These are phyloP conservation scores for Protodeltote pygarga DNA, from an alignment of 2,888 invertebrate species.

Conservation along the genomic window DNA sequence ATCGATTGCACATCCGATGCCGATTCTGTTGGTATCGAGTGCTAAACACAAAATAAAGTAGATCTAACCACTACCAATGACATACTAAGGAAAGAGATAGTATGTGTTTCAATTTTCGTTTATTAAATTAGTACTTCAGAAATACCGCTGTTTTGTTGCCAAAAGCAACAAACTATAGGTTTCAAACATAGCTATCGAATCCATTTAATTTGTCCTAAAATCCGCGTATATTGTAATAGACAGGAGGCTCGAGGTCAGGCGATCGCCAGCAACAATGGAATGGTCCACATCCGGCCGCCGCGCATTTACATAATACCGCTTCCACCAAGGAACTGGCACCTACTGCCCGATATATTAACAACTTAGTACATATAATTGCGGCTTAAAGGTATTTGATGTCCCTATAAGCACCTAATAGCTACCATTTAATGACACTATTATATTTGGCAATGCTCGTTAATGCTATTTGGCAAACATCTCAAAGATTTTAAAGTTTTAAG, in stretches of 20 bases:
- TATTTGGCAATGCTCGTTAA: not conserved
- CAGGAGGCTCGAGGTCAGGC: conserved; percentile 78
- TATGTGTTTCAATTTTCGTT: too few relatives aligned
- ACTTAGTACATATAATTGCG: conserved; percentile 10
- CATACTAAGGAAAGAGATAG: too few relatives aligned
- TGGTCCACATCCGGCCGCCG: conserved; percentile 81
- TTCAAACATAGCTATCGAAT: conserved; percentile 26
- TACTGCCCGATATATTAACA: conserved; percentile 46
- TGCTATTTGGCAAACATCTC: not conserved
- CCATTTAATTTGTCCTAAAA: conserved; percentile 63
- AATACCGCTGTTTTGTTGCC: not conserved
- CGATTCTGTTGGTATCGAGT: too few relatives aligned
- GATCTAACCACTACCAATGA: too few relatives aligned
- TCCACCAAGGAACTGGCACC: conserved; percentile 75
- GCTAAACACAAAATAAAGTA: too few relatives aligned
- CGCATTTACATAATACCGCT: conserved; percentile 82
- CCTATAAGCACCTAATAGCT: conserved; percentile 2
- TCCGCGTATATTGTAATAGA: conserved; percentile 60
- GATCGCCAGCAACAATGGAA: conserved; percentile 82
- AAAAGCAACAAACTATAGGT: conserved; percentile 8
- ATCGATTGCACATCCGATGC: too few relatives aligned
- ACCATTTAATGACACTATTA: not conserved
- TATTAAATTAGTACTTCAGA: too few relatives aligned
- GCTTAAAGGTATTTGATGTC: conserved; percentile 9
- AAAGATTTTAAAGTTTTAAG: not conserved